Conservation (phyloP, 1,140 invertebrate genomes). For the Nasonia giraulti region DNA sequence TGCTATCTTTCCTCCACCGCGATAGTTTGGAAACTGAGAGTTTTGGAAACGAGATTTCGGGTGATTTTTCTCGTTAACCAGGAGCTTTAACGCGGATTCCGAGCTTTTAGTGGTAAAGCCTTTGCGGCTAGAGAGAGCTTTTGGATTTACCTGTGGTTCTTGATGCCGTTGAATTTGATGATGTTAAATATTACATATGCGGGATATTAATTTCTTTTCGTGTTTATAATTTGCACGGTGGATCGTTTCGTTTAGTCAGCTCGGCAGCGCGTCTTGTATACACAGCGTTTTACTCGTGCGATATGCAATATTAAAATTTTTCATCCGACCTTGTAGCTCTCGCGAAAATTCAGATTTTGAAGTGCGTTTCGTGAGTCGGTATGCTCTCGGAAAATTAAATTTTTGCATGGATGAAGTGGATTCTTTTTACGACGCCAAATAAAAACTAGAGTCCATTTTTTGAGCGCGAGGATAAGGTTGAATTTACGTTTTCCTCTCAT, state of each 20-base stretch:
- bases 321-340: background rate
- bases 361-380: background rate
- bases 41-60: background rate
- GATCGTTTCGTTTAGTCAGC: background rate
- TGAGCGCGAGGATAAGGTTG: background rate
- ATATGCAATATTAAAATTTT: background rate
- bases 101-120: background rate
- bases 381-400: background rate
- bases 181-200: background rate
- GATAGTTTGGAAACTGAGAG: background rate
- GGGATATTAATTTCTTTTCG: no score
- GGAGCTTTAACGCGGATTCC: background rate
- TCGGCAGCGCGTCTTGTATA: no score
- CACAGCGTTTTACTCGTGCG: background rate
- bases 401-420: background rate
- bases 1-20: background rate
- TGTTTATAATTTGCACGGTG: background rate
- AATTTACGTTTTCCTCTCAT: background rate
- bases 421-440: constrained; percentile 10
- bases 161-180: background rate
- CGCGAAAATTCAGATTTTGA: background rate
- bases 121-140: background rate
- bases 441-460: constrained; percentile 7
- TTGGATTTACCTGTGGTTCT: background rate
- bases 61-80: constrained; percentile 30